Evolutionary conservation across 1,140 invertebrate species (phyloP).

Genomic region (Sweltsa coloradensis): DNA sequence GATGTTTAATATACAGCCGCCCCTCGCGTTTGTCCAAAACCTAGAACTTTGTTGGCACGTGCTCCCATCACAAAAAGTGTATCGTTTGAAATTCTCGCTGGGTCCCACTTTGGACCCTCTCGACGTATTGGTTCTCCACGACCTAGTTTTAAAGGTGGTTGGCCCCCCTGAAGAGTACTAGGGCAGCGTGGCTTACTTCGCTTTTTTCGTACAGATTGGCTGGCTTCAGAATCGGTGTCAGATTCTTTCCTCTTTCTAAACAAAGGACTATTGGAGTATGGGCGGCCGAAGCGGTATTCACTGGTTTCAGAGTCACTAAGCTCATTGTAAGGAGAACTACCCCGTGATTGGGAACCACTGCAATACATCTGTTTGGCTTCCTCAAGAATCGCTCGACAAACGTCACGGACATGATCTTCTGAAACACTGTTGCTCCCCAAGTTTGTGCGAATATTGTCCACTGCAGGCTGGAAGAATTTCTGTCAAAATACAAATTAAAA

Average conservation of each 20-base stretch:
- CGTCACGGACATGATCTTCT: slow-evolving; percentile 58
- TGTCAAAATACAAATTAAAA: slow-evolving; percentile 22
- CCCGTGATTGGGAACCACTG: slow-evolving; percentile 28
- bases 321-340: slow-evolving; percentile 34
- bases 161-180: slow-evolving; percentile 1
- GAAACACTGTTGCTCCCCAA: slow-evolving; percentile 55
- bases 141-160: slow-evolving; percentile 18
- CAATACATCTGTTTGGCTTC: slow-evolving; percentile 59
- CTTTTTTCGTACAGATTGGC: slow-evolving; percentile 31
- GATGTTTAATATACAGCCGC: slow-evolving; percentile 62
- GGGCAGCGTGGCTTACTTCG: slow-evolving; percentile 18
- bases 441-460: slow-evolving; percentile 65
- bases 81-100: slow-evolving; percentile 48
- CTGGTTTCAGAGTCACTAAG: slow-evolving; percentile 35
- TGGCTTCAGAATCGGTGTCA: slow-evolving; percentile 42
- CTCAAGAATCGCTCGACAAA: slow-evolving; percentile 65
- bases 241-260: slow-evolving; percentile 46
- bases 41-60: slow-evolving; percentile 56
- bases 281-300: slow-evolving; percentile 14
- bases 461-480: slow-evolving; percentile 64
- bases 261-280: slow-evolving; percentile 28
- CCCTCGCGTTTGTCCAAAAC: slow-evolving; percentile 63
- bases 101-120: slow-evolving; percentile 53
- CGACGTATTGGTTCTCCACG: slow-evolving; percentile 25
- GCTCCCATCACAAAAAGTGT: slow-evolving; percentile 71